phyloP scores from a whole-genome alignment of 2,113 vertebrate genomes.

The Edolisoma coerulescens region DNA sequence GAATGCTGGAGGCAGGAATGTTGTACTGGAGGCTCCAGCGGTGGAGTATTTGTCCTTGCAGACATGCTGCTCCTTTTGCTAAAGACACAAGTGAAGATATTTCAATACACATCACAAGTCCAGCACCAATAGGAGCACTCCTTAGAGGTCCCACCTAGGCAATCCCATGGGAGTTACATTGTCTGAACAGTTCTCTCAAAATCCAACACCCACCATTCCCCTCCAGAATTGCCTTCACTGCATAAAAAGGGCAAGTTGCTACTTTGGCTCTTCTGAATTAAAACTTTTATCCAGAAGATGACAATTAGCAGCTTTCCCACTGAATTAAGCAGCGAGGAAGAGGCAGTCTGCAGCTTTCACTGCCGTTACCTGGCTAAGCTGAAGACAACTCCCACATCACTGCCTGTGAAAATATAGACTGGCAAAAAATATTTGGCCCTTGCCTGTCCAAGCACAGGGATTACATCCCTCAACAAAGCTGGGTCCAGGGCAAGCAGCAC shows the following conservation, averaged over 20 bases:
- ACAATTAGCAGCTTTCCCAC: neutral
- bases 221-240: neutral
- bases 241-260: neutral
- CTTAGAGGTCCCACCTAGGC: neutral
- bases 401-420: neutral
- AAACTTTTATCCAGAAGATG: neutral
- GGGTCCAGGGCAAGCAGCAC: neutral
- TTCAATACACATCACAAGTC: neutral
- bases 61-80: slow-evolving; percentile 48
- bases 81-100: neutral
- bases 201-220: neutral
- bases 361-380: neutral
- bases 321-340: neutral
- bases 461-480: neutral
- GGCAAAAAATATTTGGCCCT: neutral
- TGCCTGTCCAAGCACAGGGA: neutral
- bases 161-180: neutral
- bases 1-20: neutral
- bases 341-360: neutral
- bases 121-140: neutral
- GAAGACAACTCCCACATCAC: neutral
- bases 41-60: neutral
- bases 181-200: neutral
- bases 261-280: neutral
- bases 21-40: neutral